A percentile compares a stretch with the other conserved stretches of the same genome.
Evolutionary conservation across 2,797 vertebrate species (phyloP).

Genomic region (Enteromius argenteus): DNA sequence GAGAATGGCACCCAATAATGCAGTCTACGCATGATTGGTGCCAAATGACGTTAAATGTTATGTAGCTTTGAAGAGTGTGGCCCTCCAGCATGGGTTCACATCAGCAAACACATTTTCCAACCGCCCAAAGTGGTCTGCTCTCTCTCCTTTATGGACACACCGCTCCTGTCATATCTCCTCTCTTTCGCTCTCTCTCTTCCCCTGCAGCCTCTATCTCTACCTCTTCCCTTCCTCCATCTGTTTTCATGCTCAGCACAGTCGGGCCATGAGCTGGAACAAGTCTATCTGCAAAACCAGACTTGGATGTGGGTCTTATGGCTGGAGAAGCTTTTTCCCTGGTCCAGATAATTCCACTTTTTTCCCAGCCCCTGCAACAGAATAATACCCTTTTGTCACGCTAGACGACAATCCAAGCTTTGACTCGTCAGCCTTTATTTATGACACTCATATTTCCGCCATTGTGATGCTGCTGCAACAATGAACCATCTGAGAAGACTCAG

Average conservation of each 20-base stretch:
- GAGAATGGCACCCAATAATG: constrained; percentile 35
- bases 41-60: constrained; percentile 37
- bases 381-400: constrained; percentile 79
- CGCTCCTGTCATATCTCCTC: constrained; percentile 25
- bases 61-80: constrained; percentile 35
- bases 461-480: constrained; percentile 74
- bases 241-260: constrained; percentile 74
- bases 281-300: constrained; percentile 82
- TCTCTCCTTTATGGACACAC: constrained; percentile 41
- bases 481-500: constrained; percentile 57
- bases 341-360: constrained; percentile 76
- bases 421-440: constrained; percentile 84
- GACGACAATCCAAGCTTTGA: constrained; percentile 82
- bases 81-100: constrained; percentile 27
- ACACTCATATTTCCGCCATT: constrained; percentile 78
- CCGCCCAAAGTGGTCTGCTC: constrained; percentile 43
- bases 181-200: constrained; percentile 40
- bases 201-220: constrained; percentile 58
- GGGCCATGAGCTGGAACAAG: constrained; percentile 80
- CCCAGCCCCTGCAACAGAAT: constrained; percentile 73
- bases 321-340: constrained; percentile 76
- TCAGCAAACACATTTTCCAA: constrained; percentile 28
- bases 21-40: constrained; percentile 36
- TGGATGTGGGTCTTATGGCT: constrained; percentile 70
- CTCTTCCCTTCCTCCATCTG: constrained; percentile 75